Percentiles rank a stretch among this genome's conserved stretches.
phyloP scores from a whole-genome alignment of 2,113 vertebrate species.

The Myrmecophaga tridactyla region DNA sequence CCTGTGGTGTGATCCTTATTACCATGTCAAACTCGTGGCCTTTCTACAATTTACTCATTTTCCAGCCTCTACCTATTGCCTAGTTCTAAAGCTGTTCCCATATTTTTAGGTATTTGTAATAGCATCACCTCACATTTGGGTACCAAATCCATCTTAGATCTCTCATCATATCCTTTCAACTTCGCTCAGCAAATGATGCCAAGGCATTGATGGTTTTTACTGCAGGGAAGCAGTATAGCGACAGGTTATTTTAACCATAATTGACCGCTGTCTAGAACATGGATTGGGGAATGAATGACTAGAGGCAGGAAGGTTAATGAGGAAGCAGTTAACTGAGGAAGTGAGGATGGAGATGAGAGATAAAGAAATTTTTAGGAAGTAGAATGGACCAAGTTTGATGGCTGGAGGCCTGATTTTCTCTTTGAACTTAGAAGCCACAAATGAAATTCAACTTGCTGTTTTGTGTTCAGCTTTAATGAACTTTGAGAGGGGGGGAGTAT shows the following conservation, averaged over 20 bases:
- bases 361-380: background rate
- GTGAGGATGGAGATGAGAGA: background rate
- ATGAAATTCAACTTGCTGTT: background rate
- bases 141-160: background rate
- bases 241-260: background rate
- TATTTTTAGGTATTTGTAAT: too few species aligned
- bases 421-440: slow-evolving; percentile 3
- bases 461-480: background rate
- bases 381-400: background rate
- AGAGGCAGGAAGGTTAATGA: background rate
- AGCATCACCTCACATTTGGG: too few species aligned
- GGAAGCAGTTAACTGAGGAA: background rate
- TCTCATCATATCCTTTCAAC: background rate
- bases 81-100: too few species aligned
- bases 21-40: background rate
- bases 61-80: background rate
- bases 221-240: background rate
- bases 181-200: background rate
- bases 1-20: background rate
- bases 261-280: background rate
- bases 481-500: background rate
- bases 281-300: background rate
- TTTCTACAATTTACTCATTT: background rate
- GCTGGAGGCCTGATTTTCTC: background rate
- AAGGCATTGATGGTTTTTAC: background rate